phyloP scores from a whole-genome alignment of 2,113 vertebrate genomes.

The Megalops atlanticus region DNA sequence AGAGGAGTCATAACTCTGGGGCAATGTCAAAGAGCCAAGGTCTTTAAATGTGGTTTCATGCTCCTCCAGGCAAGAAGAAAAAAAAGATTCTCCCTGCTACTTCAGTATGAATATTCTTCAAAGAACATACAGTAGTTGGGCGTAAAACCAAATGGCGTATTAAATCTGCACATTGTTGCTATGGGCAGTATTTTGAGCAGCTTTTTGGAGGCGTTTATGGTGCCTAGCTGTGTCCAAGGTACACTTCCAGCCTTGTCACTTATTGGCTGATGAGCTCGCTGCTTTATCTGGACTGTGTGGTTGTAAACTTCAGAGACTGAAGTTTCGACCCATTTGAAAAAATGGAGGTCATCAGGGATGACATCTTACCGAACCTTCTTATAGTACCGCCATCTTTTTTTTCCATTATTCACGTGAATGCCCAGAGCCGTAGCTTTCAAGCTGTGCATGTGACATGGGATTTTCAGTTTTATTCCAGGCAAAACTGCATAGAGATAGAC shows the following conservation, averaged over 20 bases:
- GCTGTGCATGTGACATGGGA: too few species aligned
- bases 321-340: too few species aligned
- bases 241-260: background rate
- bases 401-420: too few species aligned
- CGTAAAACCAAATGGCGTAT: background rate
- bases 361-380: too few species aligned
- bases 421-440: too few species aligned
- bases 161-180: background rate
- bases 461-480: too few species aligned
- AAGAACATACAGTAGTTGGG: background rate
- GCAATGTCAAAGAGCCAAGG: background rate
- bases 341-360: too few species aligned
- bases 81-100: too few species aligned
- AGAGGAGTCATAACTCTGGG: background rate
- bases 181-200: background rate
- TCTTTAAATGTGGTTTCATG: background rate
- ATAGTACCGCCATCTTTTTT: too few species aligned
- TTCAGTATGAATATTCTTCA: background rate
- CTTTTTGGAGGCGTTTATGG: background rate
- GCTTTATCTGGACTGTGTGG: background rate
- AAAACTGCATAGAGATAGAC: background rate
- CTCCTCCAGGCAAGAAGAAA: background rate
- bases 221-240: background rate
- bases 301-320: too few species aligned
- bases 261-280: background rate